Evolutionary conservation across 1,140 invertebrate genomes (phyloP).

Genomic region (Maconellicoccus hirsutus): DNA sequence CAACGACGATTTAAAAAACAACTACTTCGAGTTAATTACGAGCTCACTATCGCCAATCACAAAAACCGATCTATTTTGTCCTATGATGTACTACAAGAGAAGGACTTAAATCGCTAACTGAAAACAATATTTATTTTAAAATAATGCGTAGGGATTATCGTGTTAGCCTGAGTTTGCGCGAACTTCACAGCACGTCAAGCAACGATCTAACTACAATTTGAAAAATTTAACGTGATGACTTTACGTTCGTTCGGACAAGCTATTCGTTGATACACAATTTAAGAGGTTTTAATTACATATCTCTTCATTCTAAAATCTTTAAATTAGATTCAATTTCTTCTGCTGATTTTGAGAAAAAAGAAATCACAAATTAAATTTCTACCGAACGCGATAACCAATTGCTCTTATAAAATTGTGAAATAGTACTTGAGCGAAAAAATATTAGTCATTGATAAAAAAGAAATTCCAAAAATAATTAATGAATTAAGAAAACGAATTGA

Average conservation of each 20-base stretch:
- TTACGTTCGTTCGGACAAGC: background rate
- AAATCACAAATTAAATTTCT: too few species aligned
- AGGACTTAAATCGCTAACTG: background rate
- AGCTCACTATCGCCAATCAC: background rate
- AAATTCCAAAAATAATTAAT: too few species aligned
- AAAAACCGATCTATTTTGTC: background rate
- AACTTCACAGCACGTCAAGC: background rate
- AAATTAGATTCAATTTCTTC: too few species aligned
- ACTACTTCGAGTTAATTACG: background rate
- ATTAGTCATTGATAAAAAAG: too few species aligned
- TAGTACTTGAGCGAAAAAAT: too few species aligned
- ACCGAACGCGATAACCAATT: too few species aligned
- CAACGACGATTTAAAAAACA: background rate
- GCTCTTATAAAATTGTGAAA: too few species aligned
- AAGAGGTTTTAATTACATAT: too few species aligned
- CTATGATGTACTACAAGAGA: background rate
- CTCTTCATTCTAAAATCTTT: too few species aligned
- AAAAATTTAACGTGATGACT: background rate
- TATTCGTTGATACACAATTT: too few species aligned
- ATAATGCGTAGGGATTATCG: background rate
- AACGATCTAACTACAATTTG: background rate
- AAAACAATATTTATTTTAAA: slow-evolving; percentile 10
- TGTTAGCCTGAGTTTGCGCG: background rate
- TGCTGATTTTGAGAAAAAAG: too few species aligned
- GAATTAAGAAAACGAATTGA: too few species aligned